Base-by-base conservation (phyloP, 2,113 vertebrate genomes). In the Zingel zingel region DNA sequence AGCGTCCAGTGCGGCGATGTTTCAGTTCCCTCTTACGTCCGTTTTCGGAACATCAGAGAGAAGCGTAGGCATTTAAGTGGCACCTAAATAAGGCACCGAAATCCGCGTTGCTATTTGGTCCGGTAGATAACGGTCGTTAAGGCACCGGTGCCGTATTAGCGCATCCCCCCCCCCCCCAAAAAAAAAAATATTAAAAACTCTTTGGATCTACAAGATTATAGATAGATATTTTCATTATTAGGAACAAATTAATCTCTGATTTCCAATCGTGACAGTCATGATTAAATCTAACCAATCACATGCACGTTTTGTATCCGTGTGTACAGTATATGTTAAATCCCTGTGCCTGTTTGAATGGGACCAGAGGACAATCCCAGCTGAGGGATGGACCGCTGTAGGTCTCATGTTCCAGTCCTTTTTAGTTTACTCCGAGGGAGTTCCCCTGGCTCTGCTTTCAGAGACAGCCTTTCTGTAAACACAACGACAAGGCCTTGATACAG, bases 391-490 rank as follows among this genome's bases (percentile, higher is more conserved):
- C 33, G 53, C 73, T n/a, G 58, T 27, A 3, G 76, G 86, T 65
- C 11, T 92, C 81, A 0, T 48, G 48, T 93, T 86, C 87, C 88
- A 76, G 8, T 21, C 36, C 19, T 53, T 66, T 36, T 33, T 33
- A 33, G 70, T 90, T 89, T 91, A 27, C 83, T 81, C 76, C 77
- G 63, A 83, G 84, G 87, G 88, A 90, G 82, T 86, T 87, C 14
- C 89, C 84, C 82, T 54, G 0, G n/a, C 54, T 74, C 65, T 68
- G 14, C 65, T 82, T 88, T 85, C 65, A 82, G 48, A 79, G 61
- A 79, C 47, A 69, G 30, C 47, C 74, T 74, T 30, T 77, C 51
- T 71, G 72, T 66, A 68, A 81, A 79, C 71, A 85, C 64, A 87
- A 79, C 83, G 51, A 71, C 57, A 19, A 56, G 62, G 15, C 66